Conservation (phyloP, 2,113 vertebrate species). For the Lepus timidus region DNA sequence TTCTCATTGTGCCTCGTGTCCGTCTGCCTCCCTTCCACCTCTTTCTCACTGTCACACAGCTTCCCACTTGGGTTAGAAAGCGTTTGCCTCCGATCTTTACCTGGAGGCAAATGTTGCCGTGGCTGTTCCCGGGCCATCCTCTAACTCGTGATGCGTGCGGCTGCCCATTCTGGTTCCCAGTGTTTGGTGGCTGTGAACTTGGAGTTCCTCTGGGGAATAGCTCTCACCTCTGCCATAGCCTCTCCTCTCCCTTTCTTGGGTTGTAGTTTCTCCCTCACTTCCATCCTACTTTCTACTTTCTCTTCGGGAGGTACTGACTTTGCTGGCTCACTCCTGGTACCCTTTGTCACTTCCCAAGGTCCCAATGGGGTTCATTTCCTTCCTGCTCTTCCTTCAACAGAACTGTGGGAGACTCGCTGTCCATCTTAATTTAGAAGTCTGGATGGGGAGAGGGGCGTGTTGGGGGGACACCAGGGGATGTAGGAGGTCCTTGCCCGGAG, state of each 20-base stretch:
- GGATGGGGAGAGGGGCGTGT: not conserved
- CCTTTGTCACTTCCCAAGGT: not conserved
- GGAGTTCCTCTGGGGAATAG: conserved; percentile 29
- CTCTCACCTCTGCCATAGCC: not conserved
- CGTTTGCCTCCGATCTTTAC: not conserved
- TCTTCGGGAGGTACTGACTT: not conserved
- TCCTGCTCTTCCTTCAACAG: not conserved
- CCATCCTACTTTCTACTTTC: not conserved
- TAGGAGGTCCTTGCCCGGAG: not conserved
- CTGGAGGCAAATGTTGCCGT: not conserved
- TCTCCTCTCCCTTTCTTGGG: not conserved
- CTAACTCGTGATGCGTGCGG: not conserved
- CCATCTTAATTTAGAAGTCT: not conserved
- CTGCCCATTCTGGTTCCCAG: not conserved
- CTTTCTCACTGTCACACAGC: not conserved
- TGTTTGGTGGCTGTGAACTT: not conserved
- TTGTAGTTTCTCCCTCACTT: not conserved
- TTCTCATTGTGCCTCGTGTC: not conserved
- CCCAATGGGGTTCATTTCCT: not conserved
- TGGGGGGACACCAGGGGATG: too few relatives aligned
- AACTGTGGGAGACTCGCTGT: not conserved
- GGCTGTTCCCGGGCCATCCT: conserved; percentile 26
- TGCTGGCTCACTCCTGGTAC: not conserved
- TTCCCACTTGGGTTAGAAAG: conserved; percentile 38
- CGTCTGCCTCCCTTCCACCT: not conserved